Evolutionary conservation across 2,888 invertebrate species (phyloP).

Genomic region (Hypselothyrea guttata): DNA sequence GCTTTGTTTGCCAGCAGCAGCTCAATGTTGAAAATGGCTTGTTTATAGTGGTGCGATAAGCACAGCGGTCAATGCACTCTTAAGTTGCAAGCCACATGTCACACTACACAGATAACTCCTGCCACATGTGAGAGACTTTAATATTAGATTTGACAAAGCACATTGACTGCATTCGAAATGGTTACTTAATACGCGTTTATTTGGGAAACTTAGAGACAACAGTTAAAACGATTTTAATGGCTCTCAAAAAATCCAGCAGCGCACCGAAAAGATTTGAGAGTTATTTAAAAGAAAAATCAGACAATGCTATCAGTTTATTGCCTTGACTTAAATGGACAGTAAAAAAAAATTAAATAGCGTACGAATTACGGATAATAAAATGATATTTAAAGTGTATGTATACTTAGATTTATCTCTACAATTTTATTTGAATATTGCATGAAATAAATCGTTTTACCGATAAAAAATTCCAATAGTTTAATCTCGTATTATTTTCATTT

Average conservation of each 20-base stretch:
- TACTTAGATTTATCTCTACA: no score
- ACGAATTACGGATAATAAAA: no score
- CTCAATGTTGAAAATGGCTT: constrained; percentile 53
- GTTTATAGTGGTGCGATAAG: constrained; percentile 63
- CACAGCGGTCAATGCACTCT: constrained; percentile 52
- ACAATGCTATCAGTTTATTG: no score
- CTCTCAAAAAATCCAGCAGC: not conserved
- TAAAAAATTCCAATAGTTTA: no score
- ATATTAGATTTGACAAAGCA: not conserved
- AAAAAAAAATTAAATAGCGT: no score
- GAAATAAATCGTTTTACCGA: no score
- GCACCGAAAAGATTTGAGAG: no score
- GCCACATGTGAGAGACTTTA: constrained; percentile 20
- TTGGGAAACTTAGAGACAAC: not conserved
- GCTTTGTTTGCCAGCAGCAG: constrained; percentile 61
- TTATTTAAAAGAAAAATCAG: no score
- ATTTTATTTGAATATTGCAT: no score
- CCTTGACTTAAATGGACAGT: no score
- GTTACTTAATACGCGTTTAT: not conserved
- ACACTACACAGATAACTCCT: not conserved
- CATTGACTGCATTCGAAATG: not conserved
- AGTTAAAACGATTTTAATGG: constrained; percentile 2
- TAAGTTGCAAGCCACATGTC: constrained; percentile 7
- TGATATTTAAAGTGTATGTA: no score
- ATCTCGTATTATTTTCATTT: no score